Conservation (phyloP, 2,113 vertebrate genomes). For the Microtus pennsylvanicus region DNA sequence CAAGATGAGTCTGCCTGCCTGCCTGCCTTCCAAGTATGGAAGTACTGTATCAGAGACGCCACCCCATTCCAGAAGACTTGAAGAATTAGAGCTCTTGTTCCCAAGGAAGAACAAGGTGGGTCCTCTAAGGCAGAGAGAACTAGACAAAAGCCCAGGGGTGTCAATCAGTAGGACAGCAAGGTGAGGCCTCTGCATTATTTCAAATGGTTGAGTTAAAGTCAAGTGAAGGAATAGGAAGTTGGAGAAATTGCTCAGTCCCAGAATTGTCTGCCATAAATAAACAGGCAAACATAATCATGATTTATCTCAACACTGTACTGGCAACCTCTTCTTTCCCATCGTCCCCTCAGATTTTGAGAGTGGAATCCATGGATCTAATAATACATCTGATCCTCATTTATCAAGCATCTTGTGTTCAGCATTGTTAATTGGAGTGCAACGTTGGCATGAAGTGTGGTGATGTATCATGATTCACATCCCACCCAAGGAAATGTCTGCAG, state of each 20-base stretch:
- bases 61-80: background rate
- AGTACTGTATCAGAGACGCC: background rate
- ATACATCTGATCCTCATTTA: conserved; percentile 36
- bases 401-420: background rate
- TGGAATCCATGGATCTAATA: conserved; percentile 3
- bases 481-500: background rate
- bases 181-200: background rate
- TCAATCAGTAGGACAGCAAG: background rate
- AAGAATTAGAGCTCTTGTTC: background rate
- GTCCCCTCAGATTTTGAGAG: conserved; percentile 26
- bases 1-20: background rate
- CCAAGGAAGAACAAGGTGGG: background rate
- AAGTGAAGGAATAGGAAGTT: background rate
- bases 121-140: background rate
- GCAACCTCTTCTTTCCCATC: background rate
- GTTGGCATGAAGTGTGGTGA: background rate
- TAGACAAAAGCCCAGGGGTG: accelerated
- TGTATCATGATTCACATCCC: conserved; percentile 19
- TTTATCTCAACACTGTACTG: conserved; percentile 6
- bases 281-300: background rate
- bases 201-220: background rate
- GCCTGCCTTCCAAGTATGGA: background rate
- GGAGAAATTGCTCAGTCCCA: background rate
- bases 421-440: conserved; percentile 12
- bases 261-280: background rate